A percentile compares a stretch with the other conserved stretches of the same genome.
Evolutionary conservation across 92 coral and sea anemone genomes (phyloP).

Genomic region (Desmophyllum pertusum): DNA sequence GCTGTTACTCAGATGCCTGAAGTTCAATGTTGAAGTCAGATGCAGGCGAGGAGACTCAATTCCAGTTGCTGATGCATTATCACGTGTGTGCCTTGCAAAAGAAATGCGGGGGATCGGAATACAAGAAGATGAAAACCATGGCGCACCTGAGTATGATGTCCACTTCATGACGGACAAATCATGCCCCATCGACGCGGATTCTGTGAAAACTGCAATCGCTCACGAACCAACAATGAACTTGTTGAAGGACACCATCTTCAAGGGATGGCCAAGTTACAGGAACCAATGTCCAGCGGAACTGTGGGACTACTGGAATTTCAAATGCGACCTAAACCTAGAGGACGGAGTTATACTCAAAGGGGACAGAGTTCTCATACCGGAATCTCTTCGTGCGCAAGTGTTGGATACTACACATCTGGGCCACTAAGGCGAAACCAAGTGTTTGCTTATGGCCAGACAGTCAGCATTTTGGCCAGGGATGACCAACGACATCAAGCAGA

Average conservation of each 20-base stretch:
- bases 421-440: conserved; percentile 64
- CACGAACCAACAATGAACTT: background rate
- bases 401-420: conserved; percentile 40
- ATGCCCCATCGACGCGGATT: conserved; percentile 35
- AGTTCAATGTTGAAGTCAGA: conserved; percentile 52
- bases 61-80: conserved; percentile 69
- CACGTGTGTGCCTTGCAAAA: conserved; percentile 36
- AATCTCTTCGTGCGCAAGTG: conserved; percentile 33
- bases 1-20: conserved; percentile 22
- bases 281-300: conserved; percentile 56
- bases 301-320: conserved; percentile 56
- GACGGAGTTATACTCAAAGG: conserved; percentile 49
- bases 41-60: conserved; percentile 64
- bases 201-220: conserved; percentile 2
- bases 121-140: conserved; percentile 6
- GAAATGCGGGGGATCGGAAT: background rate
- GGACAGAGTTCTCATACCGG: conserved; percentile 35
- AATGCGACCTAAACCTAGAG: conserved; percentile 62
- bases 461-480: conserved; percentile 44
- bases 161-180: conserved; percentile 28
- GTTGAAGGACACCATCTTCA: conserved; percentile 49
- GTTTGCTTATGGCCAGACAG: conserved; percentile 58
- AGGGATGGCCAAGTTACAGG: conserved; percentile 53
- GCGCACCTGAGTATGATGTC: background rate
- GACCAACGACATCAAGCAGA: conserved; percentile 42